These are phyloP conservation scores for Ormyrus pomaceus DNA, from an alignment of 2,888 invertebrate genomes.

Conservation along the genomic window DNA sequence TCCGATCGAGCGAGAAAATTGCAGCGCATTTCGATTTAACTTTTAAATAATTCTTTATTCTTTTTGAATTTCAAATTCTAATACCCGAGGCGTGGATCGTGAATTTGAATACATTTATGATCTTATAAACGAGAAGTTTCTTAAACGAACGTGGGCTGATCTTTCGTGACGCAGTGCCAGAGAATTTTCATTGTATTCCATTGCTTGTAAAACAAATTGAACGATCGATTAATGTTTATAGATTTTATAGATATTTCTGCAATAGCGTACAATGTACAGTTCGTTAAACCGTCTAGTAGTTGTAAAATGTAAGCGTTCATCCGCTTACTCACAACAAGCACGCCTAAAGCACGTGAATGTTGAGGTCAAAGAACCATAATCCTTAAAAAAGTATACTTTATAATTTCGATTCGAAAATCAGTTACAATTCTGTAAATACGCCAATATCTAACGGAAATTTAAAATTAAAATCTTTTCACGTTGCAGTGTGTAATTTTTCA, in stretches of 20 bases:
- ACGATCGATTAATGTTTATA: neutral
- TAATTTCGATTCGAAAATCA: neutral
- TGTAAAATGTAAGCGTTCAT: no score
- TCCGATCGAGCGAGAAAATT: constrained; percentile 6
- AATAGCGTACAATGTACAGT: no score
- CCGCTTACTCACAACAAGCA: no score
- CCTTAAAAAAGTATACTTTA: neutral
- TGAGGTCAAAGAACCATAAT: neutral
- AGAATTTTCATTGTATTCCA: neutral
- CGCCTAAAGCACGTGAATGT: neutral
- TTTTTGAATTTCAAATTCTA: constrained; percentile 26
- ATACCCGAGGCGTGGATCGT: neutral
- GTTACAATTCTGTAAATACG: neutral
- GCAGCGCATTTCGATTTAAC: constrained; percentile 2
- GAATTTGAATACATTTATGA: constrained; percentile 21
- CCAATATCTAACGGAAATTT: neutral
- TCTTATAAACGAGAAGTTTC: neutral
- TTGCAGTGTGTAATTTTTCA: neutral
- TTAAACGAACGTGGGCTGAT: neutral
- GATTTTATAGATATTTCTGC: no score
- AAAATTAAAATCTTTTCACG: neutral
- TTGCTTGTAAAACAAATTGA: neutral
- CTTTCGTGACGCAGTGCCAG: neutral
- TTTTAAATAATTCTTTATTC: constrained; percentile 20
- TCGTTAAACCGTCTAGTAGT: no score